Evolutionary conservation across 2,113 vertebrate genomes (phyloP).

Genomic region (Syngnathus floridae): DNA sequence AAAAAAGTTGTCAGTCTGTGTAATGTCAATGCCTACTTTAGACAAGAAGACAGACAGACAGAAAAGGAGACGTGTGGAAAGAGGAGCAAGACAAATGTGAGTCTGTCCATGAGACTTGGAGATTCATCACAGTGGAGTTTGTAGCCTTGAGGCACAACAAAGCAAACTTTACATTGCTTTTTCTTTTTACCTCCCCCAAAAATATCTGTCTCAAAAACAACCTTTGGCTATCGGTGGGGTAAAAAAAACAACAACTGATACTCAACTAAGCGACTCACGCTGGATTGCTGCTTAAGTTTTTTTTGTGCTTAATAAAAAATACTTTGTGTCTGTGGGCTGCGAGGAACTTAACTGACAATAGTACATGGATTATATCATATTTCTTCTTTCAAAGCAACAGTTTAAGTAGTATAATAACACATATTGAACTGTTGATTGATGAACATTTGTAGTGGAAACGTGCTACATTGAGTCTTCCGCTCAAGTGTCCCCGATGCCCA

Average conservation of each 20-base stretch:
- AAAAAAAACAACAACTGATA: too few relatives aligned
- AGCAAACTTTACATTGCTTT: conserved; percentile 17
- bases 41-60: conserved; percentile 21
- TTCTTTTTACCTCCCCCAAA: not conserved
- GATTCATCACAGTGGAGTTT: conserved; percentile 29
- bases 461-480: conserved; percentile 16
- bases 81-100: conserved; percentile 22
- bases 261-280: too few relatives aligned
- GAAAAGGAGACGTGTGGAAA: conserved; percentile 26
- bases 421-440: conserved; percentile 30
- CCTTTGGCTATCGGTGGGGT: not conserved
- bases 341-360: too few relatives aligned
- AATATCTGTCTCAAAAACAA: not conserved
- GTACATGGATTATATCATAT: not conserved
- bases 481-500: conserved; percentile 22
- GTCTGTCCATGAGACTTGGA: conserved; percentile 37
- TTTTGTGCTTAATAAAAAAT: too few relatives aligned
- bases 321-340: too few relatives aligned
- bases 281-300: too few relatives aligned
- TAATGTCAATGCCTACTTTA: conserved; percentile 25
- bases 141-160: conserved; percentile 29
- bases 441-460: conserved; percentile 29
- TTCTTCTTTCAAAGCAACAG: not conserved
- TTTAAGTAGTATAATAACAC: not conserved
- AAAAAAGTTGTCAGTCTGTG: conserved; percentile 57